Evolutionary conservation across 2,888 invertebrate genomes (phyloP).

Genomic region (Margaritifera margaritifera): DNA sequence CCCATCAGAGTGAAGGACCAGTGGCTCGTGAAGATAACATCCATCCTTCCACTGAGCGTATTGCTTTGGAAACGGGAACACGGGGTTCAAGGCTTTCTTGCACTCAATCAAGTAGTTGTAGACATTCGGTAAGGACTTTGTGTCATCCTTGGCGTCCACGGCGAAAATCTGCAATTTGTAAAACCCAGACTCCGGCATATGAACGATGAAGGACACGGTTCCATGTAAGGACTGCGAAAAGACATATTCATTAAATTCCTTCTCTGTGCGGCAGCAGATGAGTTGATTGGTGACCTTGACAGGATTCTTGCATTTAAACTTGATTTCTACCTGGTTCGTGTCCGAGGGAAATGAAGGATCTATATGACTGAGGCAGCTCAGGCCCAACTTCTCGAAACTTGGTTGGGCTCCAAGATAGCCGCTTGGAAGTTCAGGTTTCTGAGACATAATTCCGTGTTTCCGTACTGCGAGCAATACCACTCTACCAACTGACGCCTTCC

Average conservation of each 20-base stretch:
- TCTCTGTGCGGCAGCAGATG: constrained; percentile 40
- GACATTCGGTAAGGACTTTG: constrained; percentile 70
- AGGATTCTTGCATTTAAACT: constrained; percentile 42
- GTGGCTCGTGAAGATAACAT: constrained; percentile 67
- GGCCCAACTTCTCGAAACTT: constrained; percentile 54
- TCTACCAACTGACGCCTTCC: too few species aligned
- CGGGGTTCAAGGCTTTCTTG: constrained; percentile 42
- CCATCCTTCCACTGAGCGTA: constrained; percentile 73
- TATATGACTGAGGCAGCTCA: constrained; percentile 49
- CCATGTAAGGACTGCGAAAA: constrained; percentile 59
- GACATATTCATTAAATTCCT: constrained; percentile 54
- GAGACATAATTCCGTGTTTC: constrained; percentile 30
- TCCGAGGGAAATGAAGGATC: constrained; percentile 43
- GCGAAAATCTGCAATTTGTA: constrained; percentile 72
- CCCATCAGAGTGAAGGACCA: constrained; percentile 52
- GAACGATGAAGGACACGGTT: constrained; percentile 46
- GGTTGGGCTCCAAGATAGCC: constrained; percentile 63
- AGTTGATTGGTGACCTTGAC: constrained; percentile 61
- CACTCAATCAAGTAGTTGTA: constrained; percentile 71
- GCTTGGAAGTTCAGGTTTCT: constrained; percentile 51
- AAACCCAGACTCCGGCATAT: constrained; percentile 62
- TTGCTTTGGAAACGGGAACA: constrained; percentile 70
- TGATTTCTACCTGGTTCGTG: constrained; percentile 56
- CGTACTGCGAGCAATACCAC: too few species aligned
- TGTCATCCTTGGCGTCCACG: constrained; percentile 63